Base-by-base conservation (phyloP, 1,140 invertebrate species). In the Drosophila pandora region DNA sequence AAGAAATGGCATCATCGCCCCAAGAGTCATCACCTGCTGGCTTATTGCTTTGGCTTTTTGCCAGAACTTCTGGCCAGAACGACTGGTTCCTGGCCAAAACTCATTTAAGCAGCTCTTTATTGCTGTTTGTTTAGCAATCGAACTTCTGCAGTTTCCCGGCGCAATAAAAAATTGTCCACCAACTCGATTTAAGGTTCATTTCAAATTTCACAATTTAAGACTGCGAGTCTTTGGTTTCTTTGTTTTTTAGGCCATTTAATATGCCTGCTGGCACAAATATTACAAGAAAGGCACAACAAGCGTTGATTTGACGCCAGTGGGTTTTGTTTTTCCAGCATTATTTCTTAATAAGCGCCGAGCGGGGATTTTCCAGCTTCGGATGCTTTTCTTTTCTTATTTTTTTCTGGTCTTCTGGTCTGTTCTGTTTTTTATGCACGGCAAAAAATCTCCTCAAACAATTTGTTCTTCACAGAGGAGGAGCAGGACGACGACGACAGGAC, bases 291-390 rank as follows among this genome's bases (percentile, higher is more conserved):
- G 41, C 28, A 17, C 43, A 85, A 70, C 56, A 69, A 76, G 87
- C 82, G 67, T 79, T 88, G 71, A 82, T 88, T 87, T 82, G 83
- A 82, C 78, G 78, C 75, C 71, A 41, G 71, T 70, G 61, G 53
- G 68, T 64, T 88, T 88, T 82, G 78, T 88, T 88, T 88, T 82
- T 79, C 55, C 71, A 90, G 65, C 81, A 85, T 90, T 80, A 79
- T 81, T 76, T 82, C 75, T 73, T 84, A 82, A 90, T 90, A 90
- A 85, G 85, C 84, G 69, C 65, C 81, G 73, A 76, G 74, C 70
- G 52, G 28, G 34, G 57, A 50, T 74, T 68, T 64, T 56, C 48
- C 17, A 50, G 21, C 17, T 3, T 21, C 45, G 21, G 9, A 4
- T 21, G 41, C 28, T 21, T 28, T n/a, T 41, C 39, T 57, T 23